Evolutionary conservation across 2,797 vertebrate species (phyloP).

Genomic region (Urophycis tenuis): DNA sequence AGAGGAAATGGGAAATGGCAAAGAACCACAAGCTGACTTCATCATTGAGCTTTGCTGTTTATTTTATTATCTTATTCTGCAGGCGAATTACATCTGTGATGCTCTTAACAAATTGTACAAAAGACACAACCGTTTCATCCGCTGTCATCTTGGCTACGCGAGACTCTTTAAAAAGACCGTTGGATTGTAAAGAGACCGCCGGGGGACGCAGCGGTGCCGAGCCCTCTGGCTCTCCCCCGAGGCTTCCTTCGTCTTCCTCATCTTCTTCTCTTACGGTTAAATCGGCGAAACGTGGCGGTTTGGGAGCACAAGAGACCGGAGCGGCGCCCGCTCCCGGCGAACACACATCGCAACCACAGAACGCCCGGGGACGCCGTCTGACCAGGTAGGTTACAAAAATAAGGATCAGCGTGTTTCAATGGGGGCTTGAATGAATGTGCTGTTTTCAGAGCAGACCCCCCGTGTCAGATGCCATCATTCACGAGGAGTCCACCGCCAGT

Average conservation of each 20-base stretch:
- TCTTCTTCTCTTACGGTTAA: too few species aligned
- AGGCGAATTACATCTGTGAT: not conserved
- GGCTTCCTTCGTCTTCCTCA: too few species aligned
- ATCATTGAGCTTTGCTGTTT: not conserved
- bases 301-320: not conserved
- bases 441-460: not conserved
- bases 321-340: not conserved
- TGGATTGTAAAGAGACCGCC: not conserved
- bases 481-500: not conserved
- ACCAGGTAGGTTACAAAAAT: not conserved
- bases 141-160: slow-evolving; percentile 29
- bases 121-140: not conserved
- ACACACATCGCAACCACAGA: not conserved
- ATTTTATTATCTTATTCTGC: not conserved
- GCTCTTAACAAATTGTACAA: slow-evolving; percentile 3
- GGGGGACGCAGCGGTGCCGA: not conserved
- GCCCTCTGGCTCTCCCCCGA: not conserved
- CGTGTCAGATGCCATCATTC: not conserved
- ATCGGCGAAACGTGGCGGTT: not conserved
- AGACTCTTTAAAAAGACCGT: not conserved
- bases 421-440: not conserved
- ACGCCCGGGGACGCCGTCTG: not conserved
- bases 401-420: not conserved
- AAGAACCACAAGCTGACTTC: not conserved
- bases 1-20: not conserved